Base-by-base conservation (phyloP, 2,888 invertebrate genomes). In the Digitonthophagus gazella region DNA sequence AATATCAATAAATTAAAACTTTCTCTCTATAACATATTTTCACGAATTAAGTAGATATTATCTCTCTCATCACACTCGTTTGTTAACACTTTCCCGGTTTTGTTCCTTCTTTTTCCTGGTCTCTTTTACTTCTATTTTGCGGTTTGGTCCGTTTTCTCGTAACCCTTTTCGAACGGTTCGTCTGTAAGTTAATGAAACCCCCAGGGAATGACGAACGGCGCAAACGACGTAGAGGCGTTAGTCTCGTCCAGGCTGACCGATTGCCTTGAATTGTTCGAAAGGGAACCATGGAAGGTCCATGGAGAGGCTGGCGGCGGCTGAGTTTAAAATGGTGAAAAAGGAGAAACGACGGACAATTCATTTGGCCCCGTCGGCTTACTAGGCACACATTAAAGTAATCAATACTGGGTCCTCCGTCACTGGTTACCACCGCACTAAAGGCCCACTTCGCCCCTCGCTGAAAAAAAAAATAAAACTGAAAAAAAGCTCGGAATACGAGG, bases 331-430 rank as follows among this genome's bases (percentile, higher is more conserved):
- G 28, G 11, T 44, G 28, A 44, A 44, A 11, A 11, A 44, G 28
- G 3, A 44, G 28, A 44, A 44, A 44, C 28, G 28, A 44, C 11
- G 28, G 61, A 20, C 61, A 61, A 61, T 61, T 61, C 61, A 61
- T 61, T 61, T 61, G 61, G 61, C 18, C 19, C 58, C 61, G 19
- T 61, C 20, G 19, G 61, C 61, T 20, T 61, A 61, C 16, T 61
- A 61, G 61, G 61, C 61, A 61, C 20, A 61, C 61, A 61, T 61
- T 61, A 61, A 61, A 20, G 61, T 20, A 61, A 61, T 61, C 61
- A 61, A 61, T 61, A 61, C 61, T 61, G 18, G 20, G 19, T 20
- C 61, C 18, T 15, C 11, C 61, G 61, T 20, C 19, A 20, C n/a
- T 19, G 61, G 61, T 16, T 61, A 44, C 28, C 11, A 44, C 28